Evolutionary conservation across 2,888 invertebrate genomes (phyloP).

Genomic region (Galeopsomyia nigrocyanea): DNA sequence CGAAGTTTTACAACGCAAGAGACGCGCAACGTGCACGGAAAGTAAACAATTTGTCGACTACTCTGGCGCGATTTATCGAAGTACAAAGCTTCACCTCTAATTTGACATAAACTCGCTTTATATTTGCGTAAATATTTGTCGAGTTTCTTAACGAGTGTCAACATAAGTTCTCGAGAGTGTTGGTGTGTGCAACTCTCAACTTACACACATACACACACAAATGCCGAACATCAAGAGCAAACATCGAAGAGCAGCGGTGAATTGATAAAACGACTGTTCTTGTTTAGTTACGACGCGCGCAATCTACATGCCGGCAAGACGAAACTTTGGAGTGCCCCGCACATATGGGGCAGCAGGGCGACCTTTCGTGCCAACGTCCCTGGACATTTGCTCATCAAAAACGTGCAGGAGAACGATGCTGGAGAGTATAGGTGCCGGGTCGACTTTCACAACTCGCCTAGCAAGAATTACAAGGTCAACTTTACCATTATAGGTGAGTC

Average conservation of each 20-base stretch:
- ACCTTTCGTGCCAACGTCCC: slow-evolving; percentile 73
- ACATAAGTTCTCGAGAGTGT: too few relatives aligned
- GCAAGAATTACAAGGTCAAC: slow-evolving; percentile 80
- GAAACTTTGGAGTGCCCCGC: slow-evolving; percentile 73
- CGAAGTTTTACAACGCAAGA: too few relatives aligned
- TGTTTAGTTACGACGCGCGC: slow-evolving; percentile 74
- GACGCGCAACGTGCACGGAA: too few relatives aligned
- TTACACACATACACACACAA: neutral
- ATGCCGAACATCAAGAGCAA: slow-evolving; percentile 19
- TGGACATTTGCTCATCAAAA: slow-evolving; percentile 69
- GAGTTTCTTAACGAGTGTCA: slow-evolving; percentile 12
- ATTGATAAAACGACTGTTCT: slow-evolving; percentile 30
- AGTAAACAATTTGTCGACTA: slow-evolving; percentile 10
- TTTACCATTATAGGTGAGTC: slow-evolving; percentile 81
- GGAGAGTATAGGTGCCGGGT: slow-evolving; percentile 81
- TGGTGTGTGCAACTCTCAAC: too few relatives aligned
- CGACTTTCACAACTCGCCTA: slow-evolving; percentile 81
- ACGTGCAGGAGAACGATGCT: slow-evolving; percentile 72
- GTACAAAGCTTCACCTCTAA: neutral
- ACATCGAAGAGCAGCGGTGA: slow-evolving; percentile 2
- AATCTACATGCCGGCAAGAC: slow-evolving; percentile 73
- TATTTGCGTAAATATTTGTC: slow-evolving; percentile 33
- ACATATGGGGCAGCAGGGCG: slow-evolving; percentile 73
- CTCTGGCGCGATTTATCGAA: slow-evolving; percentile 5
- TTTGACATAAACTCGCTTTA: slow-evolving; percentile 11